Conservation (phyloP, 2,113 vertebrate species). For the Uria aalge region DNA sequence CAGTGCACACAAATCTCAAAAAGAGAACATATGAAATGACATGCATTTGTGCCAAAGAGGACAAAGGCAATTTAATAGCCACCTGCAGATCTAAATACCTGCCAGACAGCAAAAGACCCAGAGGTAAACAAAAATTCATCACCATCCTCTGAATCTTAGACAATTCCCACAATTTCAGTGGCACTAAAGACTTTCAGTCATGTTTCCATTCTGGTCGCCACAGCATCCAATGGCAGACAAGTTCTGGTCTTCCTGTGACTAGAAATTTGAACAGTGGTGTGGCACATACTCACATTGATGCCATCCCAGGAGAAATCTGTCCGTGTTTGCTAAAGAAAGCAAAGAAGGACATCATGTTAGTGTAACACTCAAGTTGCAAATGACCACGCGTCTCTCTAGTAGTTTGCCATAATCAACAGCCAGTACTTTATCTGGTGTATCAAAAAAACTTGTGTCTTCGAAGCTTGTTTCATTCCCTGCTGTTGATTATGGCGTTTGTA, state of each 20-base stretch:
- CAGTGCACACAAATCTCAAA: neutral
- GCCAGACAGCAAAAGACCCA: neutral
- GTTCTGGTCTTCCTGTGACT: neutral
- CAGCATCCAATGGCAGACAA: neutral
- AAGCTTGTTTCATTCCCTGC: neutral
- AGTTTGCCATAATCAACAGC: neutral
- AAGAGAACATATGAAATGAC: neutral
- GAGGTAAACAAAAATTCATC: neutral
- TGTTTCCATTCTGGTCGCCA: neutral
- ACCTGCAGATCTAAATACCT: neutral
- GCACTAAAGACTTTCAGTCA: neutral
- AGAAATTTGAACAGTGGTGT: neutral
- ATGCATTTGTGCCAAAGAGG: neutral
- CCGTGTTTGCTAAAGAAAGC: slow-evolving; percentile 88
- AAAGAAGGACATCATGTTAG: slow-evolving; percentile 11
- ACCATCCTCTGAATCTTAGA: neutral
- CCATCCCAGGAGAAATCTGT: slow-evolving; percentile 99
- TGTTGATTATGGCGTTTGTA: neutral
- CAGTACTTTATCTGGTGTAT: neutral
- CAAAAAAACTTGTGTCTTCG: neutral
- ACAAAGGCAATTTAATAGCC: neutral
- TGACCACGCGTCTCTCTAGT: neutral
- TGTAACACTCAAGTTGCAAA: neutral
- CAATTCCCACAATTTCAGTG: neutral
- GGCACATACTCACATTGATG: slow-evolving; percentile 91